Percentiles rank a stretch among this genome's conserved stretches.
Evolutionary conservation across 2,888 invertebrate species (phyloP).

Genomic region (Sphaeridia pumilis): DNA sequence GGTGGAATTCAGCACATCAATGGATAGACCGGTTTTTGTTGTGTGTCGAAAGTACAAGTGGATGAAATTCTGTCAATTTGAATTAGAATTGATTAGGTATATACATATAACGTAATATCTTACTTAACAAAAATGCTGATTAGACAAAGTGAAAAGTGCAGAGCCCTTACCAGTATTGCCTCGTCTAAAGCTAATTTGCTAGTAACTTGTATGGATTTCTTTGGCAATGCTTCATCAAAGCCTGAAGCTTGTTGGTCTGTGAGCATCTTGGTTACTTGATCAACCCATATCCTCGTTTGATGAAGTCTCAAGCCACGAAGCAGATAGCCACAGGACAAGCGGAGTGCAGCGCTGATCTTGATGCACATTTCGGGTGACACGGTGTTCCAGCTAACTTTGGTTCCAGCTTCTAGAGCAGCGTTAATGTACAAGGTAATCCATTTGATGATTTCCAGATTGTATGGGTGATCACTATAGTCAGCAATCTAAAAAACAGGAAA

Average conservation of each 20-base stretch:
- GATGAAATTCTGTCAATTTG: no score
- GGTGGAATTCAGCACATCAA: no score
- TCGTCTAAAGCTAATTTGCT: conserved; percentile 4
- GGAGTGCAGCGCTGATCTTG: conserved; percentile 8
- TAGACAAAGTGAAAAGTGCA: no score
- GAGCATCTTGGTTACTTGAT: conserved; percentile 7
- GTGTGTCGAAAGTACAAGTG: no score
- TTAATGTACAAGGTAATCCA: conserved; percentile 10
- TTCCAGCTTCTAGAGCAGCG: conserved; percentile 1
- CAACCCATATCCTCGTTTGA: conserved; percentile 1
- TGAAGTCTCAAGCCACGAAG: neutral
- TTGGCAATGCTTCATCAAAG: neutral
- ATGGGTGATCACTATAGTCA: conserved; percentile 9
- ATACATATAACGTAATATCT: no score
- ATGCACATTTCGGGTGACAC: neutral
- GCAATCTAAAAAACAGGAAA: conserved; percentile 5
- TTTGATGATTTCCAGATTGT: conserved; percentile 8
- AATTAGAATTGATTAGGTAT: no score
- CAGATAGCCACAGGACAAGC: conserved; percentile 2
- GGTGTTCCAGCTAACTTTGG: neutral
- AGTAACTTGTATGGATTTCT: neutral
- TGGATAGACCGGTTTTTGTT: no score
- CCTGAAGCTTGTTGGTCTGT: conserved; percentile 1
- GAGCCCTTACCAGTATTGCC: conserved; percentile 7
- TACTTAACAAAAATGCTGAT: no score